Evolutionary conservation across 2,113 vertebrate genomes (phyloP).

Genomic region (Tricholaema leucomelas): DNA sequence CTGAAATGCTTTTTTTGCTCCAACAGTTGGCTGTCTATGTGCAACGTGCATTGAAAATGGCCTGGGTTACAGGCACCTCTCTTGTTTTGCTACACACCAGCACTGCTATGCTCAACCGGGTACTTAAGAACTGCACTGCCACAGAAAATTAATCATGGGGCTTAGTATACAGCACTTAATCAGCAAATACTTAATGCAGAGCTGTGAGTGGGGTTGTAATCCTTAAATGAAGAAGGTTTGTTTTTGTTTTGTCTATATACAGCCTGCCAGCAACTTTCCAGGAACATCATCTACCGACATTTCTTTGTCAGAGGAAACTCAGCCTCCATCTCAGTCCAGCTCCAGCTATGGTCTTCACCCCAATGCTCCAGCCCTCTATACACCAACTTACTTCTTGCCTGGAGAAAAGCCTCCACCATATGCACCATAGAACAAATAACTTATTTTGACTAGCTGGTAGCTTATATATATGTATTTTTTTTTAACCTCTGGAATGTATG

Average conservation of each 20-base stretch:
- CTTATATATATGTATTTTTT: background rate
- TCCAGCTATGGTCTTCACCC: slow-evolving; percentile 79
- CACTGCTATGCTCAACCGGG: background rate
- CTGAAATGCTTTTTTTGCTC: slow-evolving; percentile 7
- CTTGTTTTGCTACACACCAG: background rate
- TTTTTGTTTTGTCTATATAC: slow-evolving; percentile 51
- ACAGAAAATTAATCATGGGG: background rate
- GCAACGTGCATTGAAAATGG: background rate
- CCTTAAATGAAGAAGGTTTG: background rate
- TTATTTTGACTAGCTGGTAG: background rate
- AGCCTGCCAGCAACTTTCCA: slow-evolving; percentile 71
- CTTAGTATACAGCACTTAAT: background rate
- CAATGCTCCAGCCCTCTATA: slow-evolving; percentile 78
- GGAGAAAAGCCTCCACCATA: slow-evolving; percentile 94
- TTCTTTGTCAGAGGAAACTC: slow-evolving; percentile 79
- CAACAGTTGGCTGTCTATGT: background rate
- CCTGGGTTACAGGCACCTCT: background rate
- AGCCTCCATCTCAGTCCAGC: slow-evolving; percentile 78
- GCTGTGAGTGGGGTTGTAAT: background rate
- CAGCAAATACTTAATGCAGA: background rate
- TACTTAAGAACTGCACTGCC: background rate
- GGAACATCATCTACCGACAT: slow-evolving; percentile 78
- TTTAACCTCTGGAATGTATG: background rate
- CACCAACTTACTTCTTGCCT: slow-evolving; percentile 72
- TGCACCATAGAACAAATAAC: slow-evolving; percentile 74